These are phyloP conservation scores for Characodon lateralis DNA, from an alignment of 2,797 vertebrate genomes.

Conservation along the genomic window DNA sequence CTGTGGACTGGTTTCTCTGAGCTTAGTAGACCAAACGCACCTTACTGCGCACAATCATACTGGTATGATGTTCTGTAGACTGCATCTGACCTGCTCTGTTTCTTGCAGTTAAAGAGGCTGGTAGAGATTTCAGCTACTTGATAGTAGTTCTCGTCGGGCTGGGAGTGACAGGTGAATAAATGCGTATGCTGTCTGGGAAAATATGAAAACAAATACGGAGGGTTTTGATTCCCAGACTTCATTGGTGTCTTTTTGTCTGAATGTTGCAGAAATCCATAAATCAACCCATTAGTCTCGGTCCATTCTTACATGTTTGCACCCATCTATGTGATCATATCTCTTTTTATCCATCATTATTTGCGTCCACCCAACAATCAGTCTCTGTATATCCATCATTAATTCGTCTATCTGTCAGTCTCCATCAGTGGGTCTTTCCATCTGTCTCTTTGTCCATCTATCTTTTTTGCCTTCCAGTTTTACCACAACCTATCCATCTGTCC, in stretches of 20 bases:
- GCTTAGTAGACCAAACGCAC: neutral
- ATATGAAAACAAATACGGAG: neutral
- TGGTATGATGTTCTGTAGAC: neutral
- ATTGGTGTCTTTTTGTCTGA: neutral
- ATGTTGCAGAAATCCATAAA: neutral
- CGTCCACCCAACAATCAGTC: neutral
- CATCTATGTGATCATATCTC: neutral
- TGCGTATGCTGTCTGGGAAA: neutral
- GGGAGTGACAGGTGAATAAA: conserved; percentile 88
- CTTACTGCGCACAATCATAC: neutral
- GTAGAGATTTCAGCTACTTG: conserved; percentile 91
- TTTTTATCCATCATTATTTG: too few relatives aligned
- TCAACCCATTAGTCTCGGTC: neutral
- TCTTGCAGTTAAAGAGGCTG: conserved; percentile 89
- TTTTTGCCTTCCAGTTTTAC: too few relatives aligned
- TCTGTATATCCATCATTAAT: too few relatives aligned
- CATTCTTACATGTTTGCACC: neutral
- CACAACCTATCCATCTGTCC: too few relatives aligned
- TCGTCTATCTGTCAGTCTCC: too few relatives aligned
- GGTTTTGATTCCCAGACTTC: neutral
- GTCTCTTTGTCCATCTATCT: too few relatives aligned
- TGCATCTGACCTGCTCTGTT: neutral
- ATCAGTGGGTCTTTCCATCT: too few relatives aligned
- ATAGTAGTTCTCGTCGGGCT: conserved; percentile 90
- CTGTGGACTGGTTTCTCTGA: neutral